Percentiles rank a stretch among this genome's conserved stretches.
Conservation (phyloP, 2,113 vertebrate species). For the Oryzias melastigma region DNA sequence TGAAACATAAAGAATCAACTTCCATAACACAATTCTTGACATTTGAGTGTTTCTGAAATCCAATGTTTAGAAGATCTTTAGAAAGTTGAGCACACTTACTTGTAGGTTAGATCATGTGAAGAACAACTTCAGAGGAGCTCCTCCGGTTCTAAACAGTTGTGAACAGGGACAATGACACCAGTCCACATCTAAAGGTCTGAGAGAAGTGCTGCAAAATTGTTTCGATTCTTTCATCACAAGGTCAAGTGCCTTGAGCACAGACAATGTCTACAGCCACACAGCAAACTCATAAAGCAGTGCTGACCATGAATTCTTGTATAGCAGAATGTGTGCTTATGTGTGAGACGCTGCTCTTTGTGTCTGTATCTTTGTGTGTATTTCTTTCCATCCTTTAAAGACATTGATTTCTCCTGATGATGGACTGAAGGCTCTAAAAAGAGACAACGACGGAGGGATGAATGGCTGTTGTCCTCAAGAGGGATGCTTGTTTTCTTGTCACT, state of each 20-base stretch:
- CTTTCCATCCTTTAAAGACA: constrained; percentile 55
- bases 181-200: constrained; percentile 34
- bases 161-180: constrained; percentile 25
- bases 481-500: constrained; percentile 66
- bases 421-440: constrained; percentile 58
- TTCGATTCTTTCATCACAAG: constrained; percentile 57
- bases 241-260: constrained; percentile 62
- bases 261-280: constrained; percentile 52
- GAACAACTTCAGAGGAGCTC: constrained; percentile 11
- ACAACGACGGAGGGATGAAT: constrained; percentile 74
- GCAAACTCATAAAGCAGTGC: constrained; percentile 53
- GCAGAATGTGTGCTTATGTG: constrained; percentile 33
- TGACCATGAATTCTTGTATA: constrained; percentile 30
- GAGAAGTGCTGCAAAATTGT: constrained; percentile 39
- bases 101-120: constrained; percentile 14
- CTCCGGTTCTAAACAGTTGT: constrained; percentile 29
- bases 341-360: constrained; percentile 56
- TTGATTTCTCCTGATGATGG: constrained; percentile 67
- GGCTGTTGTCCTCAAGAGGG: constrained; percentile 60
- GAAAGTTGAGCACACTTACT: not conserved
- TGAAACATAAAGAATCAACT: too few species aligned
- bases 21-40: too few species aligned
- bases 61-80: too few species aligned
- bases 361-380: constrained; percentile 38
- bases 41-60: too few species aligned